Conservation (phyloP, 2,113 vertebrate species). For the Origma solitaria region DNA sequence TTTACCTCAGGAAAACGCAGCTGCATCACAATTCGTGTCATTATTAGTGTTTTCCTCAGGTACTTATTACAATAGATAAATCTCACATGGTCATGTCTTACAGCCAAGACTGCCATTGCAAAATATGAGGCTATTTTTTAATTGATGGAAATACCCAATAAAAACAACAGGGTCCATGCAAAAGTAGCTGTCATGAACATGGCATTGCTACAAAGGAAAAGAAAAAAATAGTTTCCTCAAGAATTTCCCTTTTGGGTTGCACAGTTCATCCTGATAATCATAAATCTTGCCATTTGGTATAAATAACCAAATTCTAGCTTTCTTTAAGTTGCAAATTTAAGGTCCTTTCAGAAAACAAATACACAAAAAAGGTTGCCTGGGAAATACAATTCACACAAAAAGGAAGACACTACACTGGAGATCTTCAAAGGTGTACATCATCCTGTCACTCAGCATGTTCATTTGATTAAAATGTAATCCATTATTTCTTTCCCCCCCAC, state of each 20-base stretch:
- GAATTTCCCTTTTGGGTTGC: neutral
- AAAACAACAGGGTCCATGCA: neutral
- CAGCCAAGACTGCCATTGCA: neutral
- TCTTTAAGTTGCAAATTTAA: neutral
- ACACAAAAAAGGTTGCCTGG: neutral
- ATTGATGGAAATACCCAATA: neutral
- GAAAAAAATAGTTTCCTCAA: neutral
- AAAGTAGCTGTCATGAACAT: neutral
- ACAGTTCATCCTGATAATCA: neutral
- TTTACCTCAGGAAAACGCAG: neutral
- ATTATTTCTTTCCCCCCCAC: rapidly evolving
- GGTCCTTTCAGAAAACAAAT: neutral
- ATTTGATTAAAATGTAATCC: neutral
- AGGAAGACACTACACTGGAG: neutral
- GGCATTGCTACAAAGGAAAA: neutral
- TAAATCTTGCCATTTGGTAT: neutral
- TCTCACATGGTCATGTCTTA: neutral
- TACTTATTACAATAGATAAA: neutral
- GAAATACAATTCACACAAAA: neutral
- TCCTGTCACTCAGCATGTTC: neutral
- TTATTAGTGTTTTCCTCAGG: neutral
- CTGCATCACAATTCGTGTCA: neutral
- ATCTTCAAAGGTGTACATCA: neutral
- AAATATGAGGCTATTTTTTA: neutral
- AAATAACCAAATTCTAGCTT: neutral